These are phyloP conservation scores for Microctonus aethiopoides DNA, from an alignment of 2,888 invertebrate species.

Conservation along the genomic window DNA sequence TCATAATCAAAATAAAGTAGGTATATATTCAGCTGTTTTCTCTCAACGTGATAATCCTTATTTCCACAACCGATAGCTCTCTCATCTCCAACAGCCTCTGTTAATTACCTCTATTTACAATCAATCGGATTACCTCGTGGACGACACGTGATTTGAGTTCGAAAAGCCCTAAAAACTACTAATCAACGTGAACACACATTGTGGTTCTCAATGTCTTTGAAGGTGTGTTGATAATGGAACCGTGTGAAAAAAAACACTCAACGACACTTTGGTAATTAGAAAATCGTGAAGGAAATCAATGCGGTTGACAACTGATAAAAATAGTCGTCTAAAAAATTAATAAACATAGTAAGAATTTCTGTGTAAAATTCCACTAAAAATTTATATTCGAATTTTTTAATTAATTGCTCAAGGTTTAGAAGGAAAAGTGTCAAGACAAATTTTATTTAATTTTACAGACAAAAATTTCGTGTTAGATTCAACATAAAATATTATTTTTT, in stretches of 20 bases:
- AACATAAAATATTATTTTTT: no score
- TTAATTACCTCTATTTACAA: background rate
- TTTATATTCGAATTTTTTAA: no score
- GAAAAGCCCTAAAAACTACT: background rate
- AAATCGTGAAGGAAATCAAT: background rate
- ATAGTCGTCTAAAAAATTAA: no score
- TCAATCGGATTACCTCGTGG: background rate
- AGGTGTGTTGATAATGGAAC: background rate
- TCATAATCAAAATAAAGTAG: background rate
- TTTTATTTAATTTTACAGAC: no score
- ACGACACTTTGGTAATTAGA: background rate
- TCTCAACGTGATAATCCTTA: background rate
- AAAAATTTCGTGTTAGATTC: no score
- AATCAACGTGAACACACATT: background rate
- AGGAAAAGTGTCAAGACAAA: no score
- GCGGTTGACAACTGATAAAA: background rate
- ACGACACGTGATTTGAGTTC: background rate
- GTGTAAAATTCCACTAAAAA: no score
- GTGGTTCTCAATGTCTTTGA: background rate
- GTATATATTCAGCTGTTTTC: background rate
- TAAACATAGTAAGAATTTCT: no score
- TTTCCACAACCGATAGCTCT: background rate
- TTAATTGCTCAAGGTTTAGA: no score
- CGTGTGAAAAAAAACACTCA: background rate
- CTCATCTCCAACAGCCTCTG: background rate